Percentiles rank a stretch among this genome's conserved stretches.
Conservation (phyloP, 2,888 invertebrate species). For the Falcaria lacertinaria region DNA sequence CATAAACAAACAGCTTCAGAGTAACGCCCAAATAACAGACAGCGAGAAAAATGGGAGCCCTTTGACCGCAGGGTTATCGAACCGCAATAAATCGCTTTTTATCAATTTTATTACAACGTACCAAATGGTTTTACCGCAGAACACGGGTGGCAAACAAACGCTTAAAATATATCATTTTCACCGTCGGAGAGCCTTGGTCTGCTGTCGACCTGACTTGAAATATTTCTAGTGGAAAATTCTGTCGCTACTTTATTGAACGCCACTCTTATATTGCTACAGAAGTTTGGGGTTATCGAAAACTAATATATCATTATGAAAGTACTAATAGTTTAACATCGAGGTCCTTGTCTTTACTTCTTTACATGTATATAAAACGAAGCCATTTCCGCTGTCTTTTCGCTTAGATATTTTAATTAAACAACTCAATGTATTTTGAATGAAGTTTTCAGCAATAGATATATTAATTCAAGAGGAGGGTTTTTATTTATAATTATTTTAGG, state of each 20-base stretch:
- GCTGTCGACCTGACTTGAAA: not conserved
- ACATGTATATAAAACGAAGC: too few species aligned
- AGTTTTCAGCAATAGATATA: too few species aligned
- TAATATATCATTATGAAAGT: too few species aligned
- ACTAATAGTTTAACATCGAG: too few species aligned
- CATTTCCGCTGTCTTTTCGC: too few species aligned
- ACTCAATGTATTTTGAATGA: too few species aligned
- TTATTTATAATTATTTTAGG: too few species aligned
- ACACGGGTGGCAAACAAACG: slow-evolving; percentile 23
- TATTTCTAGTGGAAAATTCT: not conserved
- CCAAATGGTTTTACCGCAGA: slow-evolving; percentile 35
- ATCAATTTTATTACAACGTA: slow-evolving; percentile 33
- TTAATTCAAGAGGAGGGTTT: too few species aligned
- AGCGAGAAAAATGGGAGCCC: not conserved
- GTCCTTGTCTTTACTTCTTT: too few species aligned
- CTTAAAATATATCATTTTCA: slow-evolving; percentile 18
- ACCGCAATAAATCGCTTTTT: slow-evolving; percentile 15
- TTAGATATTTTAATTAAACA: too few species aligned
- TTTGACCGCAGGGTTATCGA: not conserved
- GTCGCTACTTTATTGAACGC: not conserved
- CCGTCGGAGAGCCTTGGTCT: slow-evolving; percentile 9
- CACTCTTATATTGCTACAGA: not conserved
- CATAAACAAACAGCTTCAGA: too few species aligned
- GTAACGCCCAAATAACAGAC: not conserved
- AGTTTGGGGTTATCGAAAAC: too few species aligned